Evolutionary conservation across 2,113 vertebrate genomes (phyloP).

Genomic region (Ochotona curzoniae): DNA sequence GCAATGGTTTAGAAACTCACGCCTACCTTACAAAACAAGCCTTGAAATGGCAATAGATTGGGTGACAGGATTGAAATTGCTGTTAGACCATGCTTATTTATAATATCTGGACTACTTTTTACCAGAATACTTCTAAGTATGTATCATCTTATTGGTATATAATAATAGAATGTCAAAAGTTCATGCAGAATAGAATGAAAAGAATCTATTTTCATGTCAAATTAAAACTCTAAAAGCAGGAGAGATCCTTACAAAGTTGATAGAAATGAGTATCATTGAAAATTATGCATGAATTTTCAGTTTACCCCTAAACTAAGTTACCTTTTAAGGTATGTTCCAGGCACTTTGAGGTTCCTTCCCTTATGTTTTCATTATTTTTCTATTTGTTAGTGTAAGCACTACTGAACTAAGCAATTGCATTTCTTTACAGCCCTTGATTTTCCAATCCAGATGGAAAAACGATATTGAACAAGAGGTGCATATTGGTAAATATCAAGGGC

Average conservation of each 20-base stretch:
- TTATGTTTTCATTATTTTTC: not conserved
- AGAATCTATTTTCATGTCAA: too few species aligned
- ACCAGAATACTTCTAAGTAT: not conserved
- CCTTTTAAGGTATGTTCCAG: too few species aligned
- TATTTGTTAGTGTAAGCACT: not conserved
- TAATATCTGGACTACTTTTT: not conserved
- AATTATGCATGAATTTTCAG: too few species aligned
- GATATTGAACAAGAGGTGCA: not conserved
- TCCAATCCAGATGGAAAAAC: not conserved
- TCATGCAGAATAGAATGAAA: too few species aligned
- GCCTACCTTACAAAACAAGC: not conserved
- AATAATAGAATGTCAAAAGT: too few species aligned
- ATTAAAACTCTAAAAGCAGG: too few species aligned
- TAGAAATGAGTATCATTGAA: too few species aligned
- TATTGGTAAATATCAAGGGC: not conserved
- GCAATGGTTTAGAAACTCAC: not conserved
- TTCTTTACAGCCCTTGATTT: not conserved
- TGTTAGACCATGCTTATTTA: not conserved
- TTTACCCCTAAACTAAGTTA: too few species aligned
- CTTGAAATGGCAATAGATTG: not conserved
- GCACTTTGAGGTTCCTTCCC: too few species aligned
- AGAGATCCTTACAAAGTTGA: too few species aligned
- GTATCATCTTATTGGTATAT: not conserved
- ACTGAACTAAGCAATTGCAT: not conserved
- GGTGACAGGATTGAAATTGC: not conserved